Evolutionary conservation across 2,113 vertebrate species (phyloP).

Genomic region (Poecilia latipinna): DNA sequence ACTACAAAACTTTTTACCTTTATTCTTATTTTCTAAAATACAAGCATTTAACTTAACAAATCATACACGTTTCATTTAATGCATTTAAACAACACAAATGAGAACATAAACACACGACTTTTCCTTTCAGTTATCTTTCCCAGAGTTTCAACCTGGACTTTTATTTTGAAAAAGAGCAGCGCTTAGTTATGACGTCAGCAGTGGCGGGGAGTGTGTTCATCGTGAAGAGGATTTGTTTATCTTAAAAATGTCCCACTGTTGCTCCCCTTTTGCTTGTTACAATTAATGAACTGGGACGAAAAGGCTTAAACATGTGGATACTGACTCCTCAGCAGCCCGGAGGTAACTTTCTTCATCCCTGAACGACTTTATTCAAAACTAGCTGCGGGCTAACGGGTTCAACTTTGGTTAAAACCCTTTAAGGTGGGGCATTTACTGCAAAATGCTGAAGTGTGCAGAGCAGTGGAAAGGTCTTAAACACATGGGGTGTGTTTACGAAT

Average conservation of each 20-base stretch:
- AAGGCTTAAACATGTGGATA: constrained; percentile 74
- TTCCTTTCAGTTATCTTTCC: not conserved
- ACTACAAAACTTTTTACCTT: too few species aligned
- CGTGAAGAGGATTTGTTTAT: not conserved
- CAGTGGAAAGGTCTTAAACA: not conserved
- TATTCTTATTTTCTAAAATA: too few species aligned
- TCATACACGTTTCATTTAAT: not conserved
- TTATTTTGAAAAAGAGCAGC: constrained; percentile 17
- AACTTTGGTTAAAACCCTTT: not conserved
- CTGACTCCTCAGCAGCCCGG: constrained; percentile 59
- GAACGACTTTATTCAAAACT: not conserved
- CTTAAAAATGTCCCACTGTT: not conserved
- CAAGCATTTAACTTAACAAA: too few species aligned
- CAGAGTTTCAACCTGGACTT: not conserved
- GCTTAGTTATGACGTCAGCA: constrained; percentile 45
- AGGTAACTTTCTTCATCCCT: constrained; percentile 58
- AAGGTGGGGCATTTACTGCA: not conserved
- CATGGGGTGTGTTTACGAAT: not conserved
- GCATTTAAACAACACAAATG: not conserved
- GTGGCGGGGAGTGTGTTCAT: constrained; percentile 3
- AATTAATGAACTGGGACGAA: not conserved
- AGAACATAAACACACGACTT: not conserved
- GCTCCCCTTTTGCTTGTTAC: not conserved
- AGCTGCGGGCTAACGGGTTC: not conserved
- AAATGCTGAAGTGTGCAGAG: too few species aligned